These are phyloP conservation scores for Graptemys geographica DNA, from an alignment of 2,797 vertebrate species.

Conservation along the genomic window DNA sequence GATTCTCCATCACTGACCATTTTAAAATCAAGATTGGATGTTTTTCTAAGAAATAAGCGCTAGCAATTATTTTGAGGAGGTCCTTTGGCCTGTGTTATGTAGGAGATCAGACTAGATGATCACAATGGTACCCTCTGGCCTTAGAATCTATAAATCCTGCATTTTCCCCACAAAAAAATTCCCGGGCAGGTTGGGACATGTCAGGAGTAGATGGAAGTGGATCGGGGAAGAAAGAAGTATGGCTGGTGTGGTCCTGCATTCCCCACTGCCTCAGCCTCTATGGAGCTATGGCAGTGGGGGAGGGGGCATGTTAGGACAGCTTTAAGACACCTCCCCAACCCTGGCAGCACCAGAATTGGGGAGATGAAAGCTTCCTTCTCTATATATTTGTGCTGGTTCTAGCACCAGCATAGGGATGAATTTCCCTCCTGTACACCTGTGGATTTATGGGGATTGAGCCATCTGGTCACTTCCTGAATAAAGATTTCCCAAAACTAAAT, in stretches of 20 bases:
- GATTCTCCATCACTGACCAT: no score
- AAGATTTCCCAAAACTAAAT: not conserved
- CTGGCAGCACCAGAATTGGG: rapidly evolving
- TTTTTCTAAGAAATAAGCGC: no score
- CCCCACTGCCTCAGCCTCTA: rapidly evolving
- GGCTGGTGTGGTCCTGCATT: not conserved
- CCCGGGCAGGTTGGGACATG: not conserved
- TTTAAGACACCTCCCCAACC: not conserved
- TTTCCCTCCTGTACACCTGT: not conserved
- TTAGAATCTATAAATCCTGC: not conserved
- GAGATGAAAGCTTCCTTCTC: not conserved
- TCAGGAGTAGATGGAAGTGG: not conserved
- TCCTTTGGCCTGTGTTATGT: no score
- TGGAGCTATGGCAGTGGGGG: not conserved
- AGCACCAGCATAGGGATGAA: not conserved
- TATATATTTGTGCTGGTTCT: not conserved
- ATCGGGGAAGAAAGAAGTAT: not conserved
- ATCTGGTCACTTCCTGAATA: not conserved
- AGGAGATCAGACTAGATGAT: no score
- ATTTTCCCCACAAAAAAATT: not conserved
- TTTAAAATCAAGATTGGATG: no score
- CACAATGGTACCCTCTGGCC: no score
- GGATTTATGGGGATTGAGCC: not conserved
- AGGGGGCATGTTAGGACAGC: rapidly evolving
- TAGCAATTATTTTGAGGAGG: no score